A percentile compares a stretch with the other conserved stretches of the same genome.
These are phyloP conservation scores for Harpalus rufipes DNA, from an alignment of 2,888 invertebrate species.

Conservation along the genomic window DNA sequence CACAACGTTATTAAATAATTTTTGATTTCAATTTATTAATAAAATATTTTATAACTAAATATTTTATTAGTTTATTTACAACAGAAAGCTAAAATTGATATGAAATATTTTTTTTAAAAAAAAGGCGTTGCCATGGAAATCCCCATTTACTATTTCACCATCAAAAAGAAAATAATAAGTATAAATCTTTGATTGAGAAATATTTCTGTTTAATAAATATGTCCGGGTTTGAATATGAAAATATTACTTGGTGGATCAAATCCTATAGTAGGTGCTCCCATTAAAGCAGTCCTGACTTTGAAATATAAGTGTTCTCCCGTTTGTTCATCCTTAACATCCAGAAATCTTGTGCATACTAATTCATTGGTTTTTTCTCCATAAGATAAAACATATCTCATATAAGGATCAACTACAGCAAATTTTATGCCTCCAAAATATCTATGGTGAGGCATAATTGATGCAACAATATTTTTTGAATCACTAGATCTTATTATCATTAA, in stretches of 20 bases:
- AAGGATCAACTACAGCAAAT: constrained; percentile 77
- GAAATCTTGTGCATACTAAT: constrained; percentile 72
- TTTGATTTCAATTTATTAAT: too few relatives aligned
- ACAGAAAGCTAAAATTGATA: too few relatives aligned
- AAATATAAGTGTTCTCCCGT: constrained; percentile 67
- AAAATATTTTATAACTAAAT: too few relatives aligned
- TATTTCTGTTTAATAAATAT: too few relatives aligned
- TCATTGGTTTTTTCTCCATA: constrained; percentile 76
- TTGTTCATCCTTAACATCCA: constrained; percentile 69
- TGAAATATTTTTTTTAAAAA: too few relatives aligned
- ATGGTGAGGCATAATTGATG: constrained; percentile 76
- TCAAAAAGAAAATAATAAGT: too few relatives aligned
- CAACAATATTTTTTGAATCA: constrained; percentile 71
- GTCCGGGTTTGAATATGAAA: too few relatives aligned
- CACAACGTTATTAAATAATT: too few relatives aligned
- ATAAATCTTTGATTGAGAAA: too few relatives aligned
- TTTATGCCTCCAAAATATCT: constrained; percentile 77
- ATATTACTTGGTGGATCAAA: constrained; percentile 73
- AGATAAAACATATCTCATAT: constrained; percentile 75
- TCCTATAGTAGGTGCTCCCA: constrained; percentile 71
- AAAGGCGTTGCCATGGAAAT: too few relatives aligned
- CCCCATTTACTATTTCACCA: too few relatives aligned
- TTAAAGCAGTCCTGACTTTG: not conserved
- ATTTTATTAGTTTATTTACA: too few relatives aligned
- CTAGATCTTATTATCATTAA: constrained; percentile 74